Evolutionary conservation across 2,797 vertebrate species (phyloP), one percentile per base, ranked within the genome.

Genomic region (Paratrypauchen microcephalus): DNA sequence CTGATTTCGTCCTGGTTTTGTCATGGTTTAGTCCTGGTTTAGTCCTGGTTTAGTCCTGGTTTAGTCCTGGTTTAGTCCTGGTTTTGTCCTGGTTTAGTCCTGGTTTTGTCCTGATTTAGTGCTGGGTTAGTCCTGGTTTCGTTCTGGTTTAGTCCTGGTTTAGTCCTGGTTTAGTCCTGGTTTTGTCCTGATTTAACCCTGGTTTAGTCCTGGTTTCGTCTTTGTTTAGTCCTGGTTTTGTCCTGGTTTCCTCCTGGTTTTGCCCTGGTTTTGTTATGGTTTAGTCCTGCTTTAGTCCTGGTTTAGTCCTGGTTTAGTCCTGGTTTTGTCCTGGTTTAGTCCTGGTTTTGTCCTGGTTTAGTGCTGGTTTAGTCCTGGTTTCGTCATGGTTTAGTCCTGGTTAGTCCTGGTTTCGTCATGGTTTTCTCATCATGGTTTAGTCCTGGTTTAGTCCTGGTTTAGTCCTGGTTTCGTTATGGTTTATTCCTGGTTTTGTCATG

Each of bases 391-490:
- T 57, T 57, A 26, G 23, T 57, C 55, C 6, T 41, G 76, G 30
- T 58, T 28, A 18, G 26, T 11, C 23, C 52, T 24, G 52, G 52
- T 24, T 55, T 18, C 28, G 55, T 24, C 24, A 24, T 57, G 55
- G 55, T 57, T 57, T 57, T 16, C 11, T 57, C 55, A n/a, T n/a
- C n/a, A n/a, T n/a, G 24, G 76, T 26, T 58, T 28, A 18, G 26
- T 11, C 23, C 52, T 24, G 52, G 52, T 24, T 55, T 18, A 58
- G 55, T 24, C 24, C 55, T 57, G 55, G 55, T 57, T 57, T 57
- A 26, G 23, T 57, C 55, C n/a, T n/a, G n/a, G n/a, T n/a, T n/a
- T n/a, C n/a, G n/a, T n/a, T n/a, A n/a, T n/a, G 24, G 76, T 26
- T 58, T 28, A 18, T 15, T 11, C 23, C 52, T 24, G 52, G 52